Percentiles rank a stretch among this genome's conserved stretches.
These are phyloP conservation scores for Parauchenoglanis ngamensis DNA, from an alignment of 2,797 vertebrate species.

Conservation along the genomic window DNA sequence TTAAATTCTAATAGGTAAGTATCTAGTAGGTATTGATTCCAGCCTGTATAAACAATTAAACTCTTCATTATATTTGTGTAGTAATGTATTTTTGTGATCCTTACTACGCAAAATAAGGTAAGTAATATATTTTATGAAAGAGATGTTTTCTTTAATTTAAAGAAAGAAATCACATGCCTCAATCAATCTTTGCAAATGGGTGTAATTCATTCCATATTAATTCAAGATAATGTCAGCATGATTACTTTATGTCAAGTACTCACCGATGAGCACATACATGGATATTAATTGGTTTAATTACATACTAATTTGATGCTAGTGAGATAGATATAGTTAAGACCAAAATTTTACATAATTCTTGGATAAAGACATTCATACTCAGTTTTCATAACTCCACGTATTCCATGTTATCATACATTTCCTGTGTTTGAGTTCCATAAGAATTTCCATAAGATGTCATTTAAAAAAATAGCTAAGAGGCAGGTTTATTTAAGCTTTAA, in stretches of 20 bases:
- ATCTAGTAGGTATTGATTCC: conserved; percentile 34
- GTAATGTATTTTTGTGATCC: neutral
- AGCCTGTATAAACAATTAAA: neutral
- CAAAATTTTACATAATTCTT: neutral
- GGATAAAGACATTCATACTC: neutral
- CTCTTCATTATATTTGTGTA: neutral
- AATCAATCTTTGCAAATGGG: neutral
- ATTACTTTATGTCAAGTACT: neutral
- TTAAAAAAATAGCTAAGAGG: neutral
- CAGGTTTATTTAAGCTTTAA: neutral
- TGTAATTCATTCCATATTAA: neutral
- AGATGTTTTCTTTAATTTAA: no score
- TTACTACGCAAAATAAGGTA: neutral
- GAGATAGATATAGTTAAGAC: neutral
- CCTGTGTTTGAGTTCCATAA: neutral
- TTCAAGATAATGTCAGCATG: neutral
- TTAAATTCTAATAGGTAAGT: conserved; percentile 63
- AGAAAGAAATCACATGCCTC: neutral
- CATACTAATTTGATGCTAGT: neutral
- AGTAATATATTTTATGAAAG: neutral
- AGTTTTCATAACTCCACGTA: neutral
- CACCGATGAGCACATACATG: neutral
- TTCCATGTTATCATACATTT: neutral
- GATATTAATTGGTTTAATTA: conserved; percentile 1
- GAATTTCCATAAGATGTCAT: neutral